A percentile compares a stretch with the other conserved stretches of the same genome.
phyloP scores from a whole-genome alignment of 2,888 invertebrate species.

The Leptinotarsa rubiginosa region DNA sequence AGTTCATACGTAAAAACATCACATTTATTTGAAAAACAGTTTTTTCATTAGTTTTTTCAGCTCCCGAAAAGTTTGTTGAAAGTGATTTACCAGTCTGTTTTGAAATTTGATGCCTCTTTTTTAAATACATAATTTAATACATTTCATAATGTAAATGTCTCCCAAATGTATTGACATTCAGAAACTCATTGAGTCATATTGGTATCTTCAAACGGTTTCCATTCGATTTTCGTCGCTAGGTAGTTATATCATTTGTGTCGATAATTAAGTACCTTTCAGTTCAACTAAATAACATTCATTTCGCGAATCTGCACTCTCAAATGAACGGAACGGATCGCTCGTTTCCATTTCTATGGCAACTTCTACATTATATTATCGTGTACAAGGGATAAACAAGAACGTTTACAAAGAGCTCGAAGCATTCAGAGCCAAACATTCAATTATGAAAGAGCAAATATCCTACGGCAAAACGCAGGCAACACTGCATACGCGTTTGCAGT shows the following conservation, averaged over 20 bases:
- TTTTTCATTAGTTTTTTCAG: too few species aligned
- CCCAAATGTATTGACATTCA: too few species aligned
- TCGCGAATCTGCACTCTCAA: background rate
- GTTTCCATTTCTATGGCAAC: constrained; percentile 4
- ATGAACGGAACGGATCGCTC: background rate
- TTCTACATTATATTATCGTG: background rate
- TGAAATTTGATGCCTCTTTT: too few species aligned
- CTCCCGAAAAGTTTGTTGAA: too few species aligned
- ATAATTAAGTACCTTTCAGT: background rate
- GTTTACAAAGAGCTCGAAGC: constrained; percentile 18
- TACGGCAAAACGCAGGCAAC: constrained; percentile 33
- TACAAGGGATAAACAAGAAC: constrained; percentile 26
- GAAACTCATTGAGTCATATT: too few species aligned
- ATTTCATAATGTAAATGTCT: too few species aligned
- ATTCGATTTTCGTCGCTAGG: too few species aligned
- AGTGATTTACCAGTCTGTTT: too few species aligned
- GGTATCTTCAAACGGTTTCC: too few species aligned
- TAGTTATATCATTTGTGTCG: background rate
- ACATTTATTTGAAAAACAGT: too few species aligned
- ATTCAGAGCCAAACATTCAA: constrained; percentile 33
- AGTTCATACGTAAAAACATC: too few species aligned
- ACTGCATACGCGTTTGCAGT: constrained; percentile 28
- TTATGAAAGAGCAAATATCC: constrained; percentile 37
- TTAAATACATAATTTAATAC: too few species aligned
- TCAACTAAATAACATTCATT: background rate